These are phyloP conservation scores for Nycticorax nycticorax DNA, from an alignment of 2,113 vertebrate species.

Conservation along the genomic window DNA sequence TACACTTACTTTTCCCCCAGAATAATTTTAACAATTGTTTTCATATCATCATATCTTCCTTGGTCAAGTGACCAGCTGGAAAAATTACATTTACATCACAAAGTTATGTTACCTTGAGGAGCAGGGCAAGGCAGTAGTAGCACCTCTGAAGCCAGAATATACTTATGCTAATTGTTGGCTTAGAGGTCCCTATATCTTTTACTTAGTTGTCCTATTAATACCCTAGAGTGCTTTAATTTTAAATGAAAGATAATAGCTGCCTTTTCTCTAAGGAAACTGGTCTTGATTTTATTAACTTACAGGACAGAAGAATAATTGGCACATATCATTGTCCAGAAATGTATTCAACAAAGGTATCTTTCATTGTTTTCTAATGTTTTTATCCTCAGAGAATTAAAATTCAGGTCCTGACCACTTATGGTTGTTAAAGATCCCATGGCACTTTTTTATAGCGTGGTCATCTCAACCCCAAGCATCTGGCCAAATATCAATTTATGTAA, in stretches of 20 bases:
- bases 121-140: slow-evolving; percentile 66
- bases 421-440: slow-evolving; percentile 70
- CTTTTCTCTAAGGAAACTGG: slow-evolving; percentile 76
- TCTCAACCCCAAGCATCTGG: slow-evolving; percentile 31
- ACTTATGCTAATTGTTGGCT: slow-evolving; percentile 46
- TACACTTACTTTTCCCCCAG: slow-evolving; percentile 30
- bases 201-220: slow-evolving; percentile 57
- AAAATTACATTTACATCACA: slow-evolving; percentile 59
- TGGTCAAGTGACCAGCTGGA: slow-evolving; percentile 58
- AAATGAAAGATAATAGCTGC: slow-evolving; percentile 71
- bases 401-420: slow-evolving; percentile 25
- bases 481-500: slow-evolving; percentile 48
- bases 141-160: slow-evolving; percentile 51
- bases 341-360: slow-evolving; percentile 78
- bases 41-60: slow-evolving; percentile 66
- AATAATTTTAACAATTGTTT: slow-evolving; percentile 61
- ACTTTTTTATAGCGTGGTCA: slow-evolving; percentile 53
- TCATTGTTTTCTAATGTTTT: slow-evolving; percentile 73
- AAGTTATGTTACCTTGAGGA: slow-evolving; percentile 56
- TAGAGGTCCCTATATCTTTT: slow-evolving; percentile 54
- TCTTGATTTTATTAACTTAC: slow-evolving; percentile 78
- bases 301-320: slow-evolving; percentile 79
- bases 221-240: slow-evolving; percentile 67
- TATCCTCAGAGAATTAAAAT: slow-evolving; percentile 62
- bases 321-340: slow-evolving; percentile 79